phyloP scores from a whole-genome alignment of 2,888 invertebrate species.

The Drosophila neoperkinsi region DNA sequence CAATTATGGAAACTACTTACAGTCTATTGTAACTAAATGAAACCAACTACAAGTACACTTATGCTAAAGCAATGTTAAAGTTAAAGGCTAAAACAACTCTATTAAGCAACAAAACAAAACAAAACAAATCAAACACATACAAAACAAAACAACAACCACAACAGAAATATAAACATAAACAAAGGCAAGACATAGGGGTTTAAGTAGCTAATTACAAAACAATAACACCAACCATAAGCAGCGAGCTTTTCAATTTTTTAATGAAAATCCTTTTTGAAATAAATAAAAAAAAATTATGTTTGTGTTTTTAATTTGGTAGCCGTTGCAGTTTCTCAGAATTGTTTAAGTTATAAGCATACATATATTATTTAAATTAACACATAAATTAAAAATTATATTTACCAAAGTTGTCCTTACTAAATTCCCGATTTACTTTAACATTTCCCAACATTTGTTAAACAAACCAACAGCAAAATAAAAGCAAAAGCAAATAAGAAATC shows the following conservation, averaged over 20 bases:
- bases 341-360: slow-evolving; percentile 56
- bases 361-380: slow-evolving; percentile 58
- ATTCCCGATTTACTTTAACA: slow-evolving; percentile 66
- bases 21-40: slow-evolving; percentile 62
- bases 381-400: slow-evolving; percentile 54
- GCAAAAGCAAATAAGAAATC: slow-evolving; percentile 29
- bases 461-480: slow-evolving; percentile 31
- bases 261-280: slow-evolving; percentile 14
- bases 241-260: slow-evolving; percentile 15
- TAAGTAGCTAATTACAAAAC: slow-evolving; percentile 58
- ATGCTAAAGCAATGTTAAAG: slow-evolving; percentile 57
- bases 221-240: slow-evolving; percentile 19
- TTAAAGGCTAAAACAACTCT: slow-evolving; percentile 44
- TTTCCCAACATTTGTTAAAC: slow-evolving; percentile 66
- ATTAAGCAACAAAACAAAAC: slow-evolving; percentile 11
- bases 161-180: slow-evolving; percentile 8
- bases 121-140: slow-evolving; percentile 14
- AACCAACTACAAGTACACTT: slow-evolving; percentile 61
- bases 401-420: slow-evolving; percentile 85
- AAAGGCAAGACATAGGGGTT: slow-evolving; percentile 58
- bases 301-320: slow-evolving; percentile 20
- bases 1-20: slow-evolving; percentile 52
- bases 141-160: slow-evolving; percentile 23
- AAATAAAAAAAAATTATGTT: slow-evolving; percentile 13
- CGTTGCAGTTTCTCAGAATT: slow-evolving; percentile 46